These are phyloP conservation scores for Philotrypesis tridentata DNA, from an alignment of 1,140 invertebrate genomes.

Conservation along the genomic window DNA sequence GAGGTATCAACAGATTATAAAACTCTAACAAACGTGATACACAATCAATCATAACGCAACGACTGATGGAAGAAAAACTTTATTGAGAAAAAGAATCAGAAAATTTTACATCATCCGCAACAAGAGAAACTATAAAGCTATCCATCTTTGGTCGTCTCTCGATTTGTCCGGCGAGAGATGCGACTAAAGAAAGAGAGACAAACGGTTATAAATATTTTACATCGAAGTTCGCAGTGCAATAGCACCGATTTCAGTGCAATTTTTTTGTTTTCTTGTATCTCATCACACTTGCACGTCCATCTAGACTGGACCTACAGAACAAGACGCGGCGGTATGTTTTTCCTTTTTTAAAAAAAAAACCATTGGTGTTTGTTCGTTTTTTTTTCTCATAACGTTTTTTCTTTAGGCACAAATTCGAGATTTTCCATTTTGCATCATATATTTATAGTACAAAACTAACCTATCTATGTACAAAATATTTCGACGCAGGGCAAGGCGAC, in stretches of 20 bases:
- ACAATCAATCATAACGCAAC: not conserved
- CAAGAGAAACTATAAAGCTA: slow-evolving; percentile 4
- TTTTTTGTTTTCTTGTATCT: not conserved
- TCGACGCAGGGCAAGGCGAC: slow-evolving; percentile 36
- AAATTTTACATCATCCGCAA: not conserved
- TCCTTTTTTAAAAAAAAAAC: too few species aligned
- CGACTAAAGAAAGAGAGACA: not conserved
- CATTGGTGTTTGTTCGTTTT: not conserved
- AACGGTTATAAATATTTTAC: slow-evolving; percentile 9
- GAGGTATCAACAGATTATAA: not conserved
- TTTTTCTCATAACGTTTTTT: slow-evolving; percentile 17
- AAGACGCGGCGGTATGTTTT: not conserved
- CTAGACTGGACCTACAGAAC: not conserved
- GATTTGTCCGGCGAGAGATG: not conserved
- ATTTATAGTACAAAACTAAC: slow-evolving; percentile 64
- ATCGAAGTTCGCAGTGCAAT: slow-evolving; percentile 10
- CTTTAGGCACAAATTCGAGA: slow-evolving; percentile 46
- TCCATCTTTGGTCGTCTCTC: slow-evolving; percentile 24
- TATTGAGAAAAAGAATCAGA: not conserved
- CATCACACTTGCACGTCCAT: not conserved
- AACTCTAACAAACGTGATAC: not conserved
- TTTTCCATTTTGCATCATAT: slow-evolving; percentile 44
- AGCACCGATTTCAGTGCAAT: slow-evolving; percentile 17
- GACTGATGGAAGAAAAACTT: not conserved
- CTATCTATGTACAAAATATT: slow-evolving; percentile 65